A percentile compares a stretch with the other conserved stretches of the same genome.
These are phyloP conservation scores for Lepidochrysops patricia DNA, from an alignment of 2,888 invertebrate genomes.

Conservation along the genomic window DNA sequence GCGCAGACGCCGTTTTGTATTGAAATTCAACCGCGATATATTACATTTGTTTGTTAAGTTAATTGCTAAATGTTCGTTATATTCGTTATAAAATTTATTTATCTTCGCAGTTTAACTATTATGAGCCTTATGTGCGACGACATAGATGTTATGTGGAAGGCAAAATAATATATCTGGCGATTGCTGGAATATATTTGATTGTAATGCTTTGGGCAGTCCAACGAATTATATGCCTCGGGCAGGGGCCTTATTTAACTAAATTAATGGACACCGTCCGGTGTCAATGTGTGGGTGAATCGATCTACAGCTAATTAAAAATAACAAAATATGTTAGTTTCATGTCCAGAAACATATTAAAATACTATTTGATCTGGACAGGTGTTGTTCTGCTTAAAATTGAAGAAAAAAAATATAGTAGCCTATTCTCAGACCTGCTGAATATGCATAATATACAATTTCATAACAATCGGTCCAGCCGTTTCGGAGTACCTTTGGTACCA, in stretches of 20 bases:
- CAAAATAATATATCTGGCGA: too few species aligned
- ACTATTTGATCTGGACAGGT: too few species aligned
- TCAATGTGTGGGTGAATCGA: not conserved
- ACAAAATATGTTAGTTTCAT: too few species aligned
- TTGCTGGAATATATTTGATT: constrained; percentile 58
- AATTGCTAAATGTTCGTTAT: constrained; percentile 72
- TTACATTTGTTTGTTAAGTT: constrained; percentile 75
- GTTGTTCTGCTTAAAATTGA: too few species aligned
- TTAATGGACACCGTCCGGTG: not conserved
- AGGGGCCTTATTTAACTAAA: constrained; percentile 15
- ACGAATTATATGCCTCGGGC: constrained; percentile 29
- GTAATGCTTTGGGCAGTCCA: constrained; percentile 55
- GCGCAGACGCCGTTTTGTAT: constrained; percentile 56
- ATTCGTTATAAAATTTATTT: too few species aligned
- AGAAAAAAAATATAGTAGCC: too few species aligned
- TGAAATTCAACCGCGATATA: constrained; percentile 72
- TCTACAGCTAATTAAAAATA: constrained; percentile 21
- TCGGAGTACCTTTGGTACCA: too few species aligned
- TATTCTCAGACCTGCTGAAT: too few species aligned
- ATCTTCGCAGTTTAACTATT: not conserved
- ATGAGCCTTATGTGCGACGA: not conserved
- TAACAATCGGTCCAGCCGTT: too few species aligned
- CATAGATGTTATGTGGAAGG: not conserved
- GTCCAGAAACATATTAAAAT: too few species aligned
- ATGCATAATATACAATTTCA: too few species aligned